Base-by-base conservation (phyloP, 2,888 invertebrate species). In the Eulithis testata region DNA sequence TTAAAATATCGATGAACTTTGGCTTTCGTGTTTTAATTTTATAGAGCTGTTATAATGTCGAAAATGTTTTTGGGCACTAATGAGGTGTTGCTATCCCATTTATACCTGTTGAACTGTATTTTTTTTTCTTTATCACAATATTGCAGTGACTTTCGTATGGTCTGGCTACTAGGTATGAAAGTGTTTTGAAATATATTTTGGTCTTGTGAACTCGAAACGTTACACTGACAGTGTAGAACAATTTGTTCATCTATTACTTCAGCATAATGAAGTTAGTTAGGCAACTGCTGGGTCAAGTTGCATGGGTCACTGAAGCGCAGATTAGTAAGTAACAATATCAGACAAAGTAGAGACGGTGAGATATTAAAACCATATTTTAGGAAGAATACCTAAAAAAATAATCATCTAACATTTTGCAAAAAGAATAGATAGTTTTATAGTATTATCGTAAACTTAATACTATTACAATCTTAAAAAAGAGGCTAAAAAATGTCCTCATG, bases 381-480 rank as follows among this genome's bases (percentile, higher is more conserved):
- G 8, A 47, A 40, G 8, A 40, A 21, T 37, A 11, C 52, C 3
- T 7, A 52, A n/a, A 6, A 36, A 52, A 51, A 21, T 21, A 21
- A 21, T 21, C 21, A 21, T 21, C 21, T 21, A 21, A 21, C 21
- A 21, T 21, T 21, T 21, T 2, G 21, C 21, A 21, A 21, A 21
- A 21, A 21, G 21, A 21, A 21, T 21, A 51, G 7, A 12, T 12
- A 52, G 56, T 12, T 8, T 40, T 40, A 56, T 47, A 57, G 36
- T 49, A 53, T 37, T 86, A 89, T 87, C 87, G 84, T 89, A 88
- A 90, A 89, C 85, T 88, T 86, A 89, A 91, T 90, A 91, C 90
- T 90, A 88, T 89, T 90, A 90, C 87, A 88, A 90, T 82, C 86
- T 80, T 84, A 80, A 80, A 83, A 85, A 85, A 80, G 70, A 85